Base-by-base conservation (phyloP, 2,113 vertebrate species). In the Eubucco bourcierii region DNA sequence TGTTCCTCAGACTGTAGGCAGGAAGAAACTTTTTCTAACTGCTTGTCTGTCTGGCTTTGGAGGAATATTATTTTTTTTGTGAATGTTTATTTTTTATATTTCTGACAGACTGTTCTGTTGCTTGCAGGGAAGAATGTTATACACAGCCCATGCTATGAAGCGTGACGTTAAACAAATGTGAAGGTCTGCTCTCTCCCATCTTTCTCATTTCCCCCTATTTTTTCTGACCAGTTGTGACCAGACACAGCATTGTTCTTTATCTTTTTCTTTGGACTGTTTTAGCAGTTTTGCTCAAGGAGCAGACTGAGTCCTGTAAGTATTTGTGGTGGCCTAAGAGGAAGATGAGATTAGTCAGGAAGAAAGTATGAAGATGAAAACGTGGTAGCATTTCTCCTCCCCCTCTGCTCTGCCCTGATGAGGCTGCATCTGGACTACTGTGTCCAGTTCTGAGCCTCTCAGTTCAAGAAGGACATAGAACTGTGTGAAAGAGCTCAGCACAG, bases 81-180 rank as follows among this genome's bases (percentile, higher is more conserved):
- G 52, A 84, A 92, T 50, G 70, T 72, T 93, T 90, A 21, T 80
- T 87, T 90, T 90, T 88, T 82, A 67, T 93, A 41, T 60, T 87
- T 90, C 39, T 90, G 89, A 92, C 75, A 93, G 78, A 71, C 61
- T 55, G 15, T 59, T 95, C 61, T 88, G 90, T 85, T 95, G 79
- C 82, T 95, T 83, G 56, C 82, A 90, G 85, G 79, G 47, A 80
- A 85, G 76, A 83, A 85, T 37, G 52, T 66, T 95, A 56, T 27
- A 56, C 37, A 11, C 50, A 7, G 24, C 16, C 20, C 52, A 44
- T 60, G 37, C 66, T 91, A 72, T 87, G 91, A 85, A 95, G 90
- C 33, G 46, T 93, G 87, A 93, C 6, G 0, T 77, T 94, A 85
- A 96, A 60, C 76, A 95, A 74, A 93, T 71, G 65, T 88, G 93